Evolutionary conservation across 2,113 vertebrate genomes (phyloP).

Genomic region (Sapayoa aenigma): DNA sequence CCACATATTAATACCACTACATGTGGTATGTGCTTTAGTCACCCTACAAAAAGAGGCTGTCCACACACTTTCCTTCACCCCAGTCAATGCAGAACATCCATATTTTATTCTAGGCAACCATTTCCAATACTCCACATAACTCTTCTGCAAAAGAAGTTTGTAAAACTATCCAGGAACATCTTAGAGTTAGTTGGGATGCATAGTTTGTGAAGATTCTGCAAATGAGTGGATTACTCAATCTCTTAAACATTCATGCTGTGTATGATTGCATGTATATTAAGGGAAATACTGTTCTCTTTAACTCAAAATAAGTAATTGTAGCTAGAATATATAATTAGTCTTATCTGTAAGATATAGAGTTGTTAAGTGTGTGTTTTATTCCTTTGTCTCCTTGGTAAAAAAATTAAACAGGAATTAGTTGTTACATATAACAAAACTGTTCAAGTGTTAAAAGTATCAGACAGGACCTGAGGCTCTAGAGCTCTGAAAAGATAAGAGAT

Average conservation of each 20-base stretch:
- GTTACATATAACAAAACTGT: neutral
- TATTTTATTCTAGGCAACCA: neutral
- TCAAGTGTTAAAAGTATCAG: neutral
- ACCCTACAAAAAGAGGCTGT: neutral
- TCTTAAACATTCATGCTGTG: neutral
- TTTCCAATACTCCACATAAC: neutral
- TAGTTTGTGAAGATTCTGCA: neutral
- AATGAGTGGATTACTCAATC: neutral
- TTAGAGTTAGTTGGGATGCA: neutral
- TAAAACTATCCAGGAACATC: neutral
- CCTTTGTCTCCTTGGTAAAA: neutral
- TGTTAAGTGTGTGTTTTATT: neutral
- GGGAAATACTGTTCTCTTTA: neutral
- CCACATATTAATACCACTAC: neutral
- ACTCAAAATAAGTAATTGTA: neutral
- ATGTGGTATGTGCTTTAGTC: neutral
- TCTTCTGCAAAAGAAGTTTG: neutral
- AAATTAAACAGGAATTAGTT: neutral
- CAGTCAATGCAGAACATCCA: neutral
- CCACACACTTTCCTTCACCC: neutral
- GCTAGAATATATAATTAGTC: neutral
- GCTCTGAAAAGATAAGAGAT: neutral
- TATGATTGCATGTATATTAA: neutral
- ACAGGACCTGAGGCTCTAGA: neutral
- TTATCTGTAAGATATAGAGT: neutral